A percentile compares a stretch with the other conserved stretches of the same genome.
phyloP scores from a whole-genome alignment of 2,113 vertebrate species.

The Sylvilagus bachmani region DNA sequence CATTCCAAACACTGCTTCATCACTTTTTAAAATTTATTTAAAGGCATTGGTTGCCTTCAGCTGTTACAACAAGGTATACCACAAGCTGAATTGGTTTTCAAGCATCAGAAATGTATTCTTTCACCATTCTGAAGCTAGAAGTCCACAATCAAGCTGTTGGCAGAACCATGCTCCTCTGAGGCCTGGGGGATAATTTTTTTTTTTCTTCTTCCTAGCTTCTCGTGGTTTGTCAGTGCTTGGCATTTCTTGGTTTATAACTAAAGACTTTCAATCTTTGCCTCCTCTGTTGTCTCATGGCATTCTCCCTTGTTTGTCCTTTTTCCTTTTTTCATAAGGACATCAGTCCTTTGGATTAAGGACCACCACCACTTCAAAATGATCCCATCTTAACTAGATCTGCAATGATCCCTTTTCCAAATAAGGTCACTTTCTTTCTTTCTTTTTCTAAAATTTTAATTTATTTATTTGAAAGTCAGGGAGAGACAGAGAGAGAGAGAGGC shows the following conservation, averaged over 20 bases:
- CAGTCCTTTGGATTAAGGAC: not conserved
- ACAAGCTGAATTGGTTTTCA: not conserved
- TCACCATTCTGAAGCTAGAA: not conserved
- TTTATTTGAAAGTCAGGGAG: no score
- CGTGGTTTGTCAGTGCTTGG: not conserved
- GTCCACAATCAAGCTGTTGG: not conserved
- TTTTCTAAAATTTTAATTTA: no score
- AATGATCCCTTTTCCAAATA: slow-evolving; percentile 8
- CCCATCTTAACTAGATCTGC: not conserved
- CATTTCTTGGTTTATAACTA: not conserved
- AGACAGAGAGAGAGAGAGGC: no score
- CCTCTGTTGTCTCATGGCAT: not conserved
- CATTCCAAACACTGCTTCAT: not conserved
- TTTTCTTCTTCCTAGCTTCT: not conserved
- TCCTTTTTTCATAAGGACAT: not conserved
- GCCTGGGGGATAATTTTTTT: not conserved
- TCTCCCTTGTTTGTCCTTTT: not conserved
- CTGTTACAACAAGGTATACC: not conserved
- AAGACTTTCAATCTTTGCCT: not conserved
- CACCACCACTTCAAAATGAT: not conserved
- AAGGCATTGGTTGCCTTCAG: not conserved
- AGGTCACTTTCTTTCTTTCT: not conserved
- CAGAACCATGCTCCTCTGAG: not conserved
- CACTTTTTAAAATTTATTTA: slow-evolving; percentile 1
- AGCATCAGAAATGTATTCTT: not conserved